These are phyloP conservation scores for Talpa occidentalis DNA, from an alignment of 2,113 vertebrate genomes.

Conservation along the genomic window DNA sequence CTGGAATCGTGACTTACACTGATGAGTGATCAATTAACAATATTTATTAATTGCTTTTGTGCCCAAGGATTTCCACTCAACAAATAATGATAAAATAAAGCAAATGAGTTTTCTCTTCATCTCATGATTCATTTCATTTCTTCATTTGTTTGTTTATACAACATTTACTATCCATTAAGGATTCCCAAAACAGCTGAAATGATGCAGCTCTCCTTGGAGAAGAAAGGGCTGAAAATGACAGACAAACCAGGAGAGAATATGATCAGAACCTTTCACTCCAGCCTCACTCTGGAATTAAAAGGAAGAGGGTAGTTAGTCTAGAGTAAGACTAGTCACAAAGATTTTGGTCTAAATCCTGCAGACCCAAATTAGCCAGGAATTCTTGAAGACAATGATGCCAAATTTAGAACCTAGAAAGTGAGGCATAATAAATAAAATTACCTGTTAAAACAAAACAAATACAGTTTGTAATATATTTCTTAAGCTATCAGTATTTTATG, in stretches of 20 bases:
- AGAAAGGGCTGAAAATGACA: neutral
- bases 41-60: neutral
- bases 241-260: neutral
- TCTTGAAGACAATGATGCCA: neutral
- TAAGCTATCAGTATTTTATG: neutral
- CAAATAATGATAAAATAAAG: neutral
- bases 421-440: neutral
- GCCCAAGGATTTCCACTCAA: neutral
- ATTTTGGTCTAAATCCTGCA: neutral
- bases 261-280: neutral
- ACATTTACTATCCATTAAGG: neutral
- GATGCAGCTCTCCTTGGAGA: neutral
- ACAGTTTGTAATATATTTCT: neutral
- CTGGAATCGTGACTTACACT: neutral
- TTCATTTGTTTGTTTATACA: neutral
- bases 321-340: neutral
- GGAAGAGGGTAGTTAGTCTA: neutral
- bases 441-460: neutral
- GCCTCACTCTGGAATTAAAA: neutral
- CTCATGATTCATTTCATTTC: neutral
- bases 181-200: neutral
- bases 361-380: neutral
- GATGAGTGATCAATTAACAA: neutral
- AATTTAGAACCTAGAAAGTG: neutral
- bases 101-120: neutral